Evolutionary conservation across 2,113 vertebrate species (phyloP).

Genomic region (Ginglymostoma cirratum): DNA sequence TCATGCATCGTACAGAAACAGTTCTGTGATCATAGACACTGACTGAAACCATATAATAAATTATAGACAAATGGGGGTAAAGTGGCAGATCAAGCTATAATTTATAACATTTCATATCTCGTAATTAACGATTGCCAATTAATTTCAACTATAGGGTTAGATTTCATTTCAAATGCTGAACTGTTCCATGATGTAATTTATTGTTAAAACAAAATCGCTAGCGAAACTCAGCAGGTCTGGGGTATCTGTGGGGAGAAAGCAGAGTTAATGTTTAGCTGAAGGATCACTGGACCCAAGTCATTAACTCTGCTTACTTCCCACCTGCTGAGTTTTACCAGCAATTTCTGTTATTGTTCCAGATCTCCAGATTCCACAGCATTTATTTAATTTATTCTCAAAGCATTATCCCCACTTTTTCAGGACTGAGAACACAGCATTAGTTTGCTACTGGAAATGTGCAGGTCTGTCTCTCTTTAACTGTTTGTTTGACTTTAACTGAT

Average conservation of each 20-base stretch:
- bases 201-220: background rate
- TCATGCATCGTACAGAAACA: background rate
- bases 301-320: too few species aligned
- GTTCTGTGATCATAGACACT: background rate
- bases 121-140: background rate
- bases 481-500: background rate
- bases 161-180: background rate
- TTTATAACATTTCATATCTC: background rate
- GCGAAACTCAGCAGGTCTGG: too few species aligned
- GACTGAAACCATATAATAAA: background rate
- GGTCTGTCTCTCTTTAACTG: background rate
- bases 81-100: background rate
- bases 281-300: too few species aligned
- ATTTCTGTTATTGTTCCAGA: too few species aligned
- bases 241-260: too few species aligned
- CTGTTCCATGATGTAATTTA: background rate
- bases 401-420: background rate
- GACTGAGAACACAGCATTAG: background rate
- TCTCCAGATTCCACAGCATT: too few species aligned
- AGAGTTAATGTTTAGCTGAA: too few species aligned
- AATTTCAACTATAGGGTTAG: background rate
- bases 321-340: too few species aligned
- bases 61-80: background rate
- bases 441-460: background rate
- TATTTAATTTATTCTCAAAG: background rate